These are phyloP conservation scores for Acanthosepion lycidas DNA, from an alignment of 2,888 invertebrate genomes.

Conservation along the genomic window DNA sequence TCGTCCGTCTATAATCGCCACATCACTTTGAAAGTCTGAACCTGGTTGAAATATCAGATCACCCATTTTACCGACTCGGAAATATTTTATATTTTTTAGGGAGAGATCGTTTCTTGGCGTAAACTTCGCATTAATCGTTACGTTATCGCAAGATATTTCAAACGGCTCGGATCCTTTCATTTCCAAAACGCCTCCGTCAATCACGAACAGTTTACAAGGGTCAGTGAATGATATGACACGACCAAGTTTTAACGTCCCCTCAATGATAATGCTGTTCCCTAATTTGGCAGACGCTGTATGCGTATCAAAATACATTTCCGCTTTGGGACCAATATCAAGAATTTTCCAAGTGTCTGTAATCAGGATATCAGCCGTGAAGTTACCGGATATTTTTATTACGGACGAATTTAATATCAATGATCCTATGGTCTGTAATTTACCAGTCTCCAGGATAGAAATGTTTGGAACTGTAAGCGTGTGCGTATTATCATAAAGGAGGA, in stretches of 20 bases:
- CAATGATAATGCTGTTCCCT: constrained; percentile 54
- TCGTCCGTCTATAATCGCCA: background rate
- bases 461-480: constrained; percentile 51
- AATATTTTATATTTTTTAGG: constrained; percentile 51
- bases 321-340: constrained; percentile 53
- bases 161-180: constrained; percentile 55
- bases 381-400: constrained; percentile 53
- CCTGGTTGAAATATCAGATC: background rate
- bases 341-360: constrained; percentile 48
- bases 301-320: constrained; percentile 55
- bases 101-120: constrained; percentile 53
- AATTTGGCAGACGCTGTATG: constrained; percentile 53
- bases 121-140: constrained; percentile 58
- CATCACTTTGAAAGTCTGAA: background rate
- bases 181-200: constrained; percentile 53
- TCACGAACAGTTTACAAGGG: constrained; percentile 54
- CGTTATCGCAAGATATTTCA: constrained; percentile 56
- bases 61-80: background rate
- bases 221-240: constrained; percentile 54
- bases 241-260: constrained; percentile 54
- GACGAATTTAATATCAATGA: background rate
- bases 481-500: background rate
- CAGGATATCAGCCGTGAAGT: constrained; percentile 50
- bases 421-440: constrained; percentile 47
- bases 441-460: constrained; percentile 51